A percentile compares a stretch with the other conserved stretches of the same genome.
These are phyloP conservation scores for Thamnophis sirtalis DNA, from an alignment of 2,113 vertebrate species.

Conservation along the genomic window DNA sequence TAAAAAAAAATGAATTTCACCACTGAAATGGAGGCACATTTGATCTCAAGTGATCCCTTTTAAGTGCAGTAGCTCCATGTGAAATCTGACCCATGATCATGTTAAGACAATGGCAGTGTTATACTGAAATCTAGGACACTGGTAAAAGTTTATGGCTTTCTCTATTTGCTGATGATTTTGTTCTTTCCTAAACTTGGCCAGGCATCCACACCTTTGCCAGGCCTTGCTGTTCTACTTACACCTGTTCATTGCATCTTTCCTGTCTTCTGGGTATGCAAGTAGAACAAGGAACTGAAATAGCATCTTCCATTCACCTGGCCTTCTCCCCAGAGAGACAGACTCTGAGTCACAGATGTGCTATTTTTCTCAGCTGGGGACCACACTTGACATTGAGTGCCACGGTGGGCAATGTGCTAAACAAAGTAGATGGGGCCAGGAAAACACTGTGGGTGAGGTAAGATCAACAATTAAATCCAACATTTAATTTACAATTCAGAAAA, in stretches of 20 bases:
- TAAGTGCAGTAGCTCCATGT: not conserved
- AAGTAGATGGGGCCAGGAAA: not conserved
- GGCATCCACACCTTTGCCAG: not conserved
- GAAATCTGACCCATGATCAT: not conserved
- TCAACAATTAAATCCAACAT: not conserved
- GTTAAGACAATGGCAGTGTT: not conserved
- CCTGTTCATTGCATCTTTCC: not conserved
- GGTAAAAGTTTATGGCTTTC: not conserved
- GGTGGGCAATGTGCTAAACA: not conserved
- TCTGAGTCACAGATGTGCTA: not conserved
- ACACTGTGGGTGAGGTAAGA: slow-evolving; percentile 12
- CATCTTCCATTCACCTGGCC: not conserved
- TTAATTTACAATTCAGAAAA: not conserved
- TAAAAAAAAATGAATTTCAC: no score
- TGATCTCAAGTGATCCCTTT: not conserved
- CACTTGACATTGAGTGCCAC: not conserved
- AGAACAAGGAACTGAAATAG: not conserved
- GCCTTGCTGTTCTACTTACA: not conserved
- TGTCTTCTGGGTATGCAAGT: not conserved
- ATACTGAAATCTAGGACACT: not conserved
- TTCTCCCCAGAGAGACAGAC: not conserved
- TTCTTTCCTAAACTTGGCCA: not conserved
- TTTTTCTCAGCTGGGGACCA: not conserved
- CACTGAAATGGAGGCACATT: not conserved
- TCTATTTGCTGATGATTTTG: not conserved